Base-by-base conservation (phyloP, 2,113 vertebrate species). In the Spea multiplicata region DNA sequence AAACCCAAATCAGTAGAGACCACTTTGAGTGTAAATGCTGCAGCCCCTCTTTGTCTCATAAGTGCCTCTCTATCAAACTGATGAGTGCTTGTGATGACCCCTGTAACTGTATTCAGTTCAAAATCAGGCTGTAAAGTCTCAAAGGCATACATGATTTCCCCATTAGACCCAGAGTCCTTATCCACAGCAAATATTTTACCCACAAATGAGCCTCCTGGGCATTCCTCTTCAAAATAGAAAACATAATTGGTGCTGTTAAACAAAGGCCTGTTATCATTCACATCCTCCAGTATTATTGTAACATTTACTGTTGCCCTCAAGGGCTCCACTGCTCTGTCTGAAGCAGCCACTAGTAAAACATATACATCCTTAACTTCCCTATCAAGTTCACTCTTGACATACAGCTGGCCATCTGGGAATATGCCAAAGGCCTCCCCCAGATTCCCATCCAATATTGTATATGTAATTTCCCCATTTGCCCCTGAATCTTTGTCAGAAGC, bases 181-280 rank as follows among this genome's bases (percentile, higher is more conserved):
- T 99, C 97, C 71, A 93, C 89, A 0, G 97, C 95, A 75, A 88
- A 95, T 73, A 99, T 92, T 82, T 86, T 92, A 71, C 97, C 97
- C 3, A 97, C 95, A 5, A 86, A 86, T 0, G 95, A 95, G 0
- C 97, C 97, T n/a, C 94, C 90, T 48, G 71, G 86, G 86, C 96
- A 94, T 71, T 98, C 97, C 74, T 99, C 97, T 83, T 96, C 94
- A 83, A 97, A 97, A 76, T 94, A 94, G 87, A 99, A 99, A 4
- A 97, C 94, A 3, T 99, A 99, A 85, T 94, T 98, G 9, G 96
- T 99, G 83, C 96, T 98, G 87, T 98, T 97, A 81, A 99, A 99
- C 49, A 99, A 89, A 2, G 97, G 97, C 0, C 96, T 94, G 59
- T 99, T 99, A 66, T 99, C 97, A 55, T 99, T 99, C 1, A 98